Conservation (phyloP, 2,888 invertebrate species). For the Tyria jacobaeae region DNA sequence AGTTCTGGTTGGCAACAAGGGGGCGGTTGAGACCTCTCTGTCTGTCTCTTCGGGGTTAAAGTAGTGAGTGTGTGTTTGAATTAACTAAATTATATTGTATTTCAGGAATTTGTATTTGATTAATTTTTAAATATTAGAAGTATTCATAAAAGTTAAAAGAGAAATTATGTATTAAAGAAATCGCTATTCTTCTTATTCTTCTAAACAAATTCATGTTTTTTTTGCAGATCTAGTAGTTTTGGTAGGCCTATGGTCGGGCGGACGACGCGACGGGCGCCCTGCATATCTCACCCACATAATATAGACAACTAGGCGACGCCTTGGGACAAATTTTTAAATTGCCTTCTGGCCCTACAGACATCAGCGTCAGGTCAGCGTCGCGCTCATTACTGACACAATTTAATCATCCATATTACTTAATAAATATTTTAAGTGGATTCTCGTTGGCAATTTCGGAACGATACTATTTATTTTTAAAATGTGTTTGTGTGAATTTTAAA, state of each 20-base stretch:
- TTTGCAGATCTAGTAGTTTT: constrained; percentile 42
- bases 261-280: constrained; percentile 57
- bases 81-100: too few species aligned
- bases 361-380: constrained; percentile 51
- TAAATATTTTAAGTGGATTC: constrained; percentile 38
- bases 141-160: too few species aligned
- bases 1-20: too few species aligned
- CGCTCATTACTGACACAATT: constrained; percentile 50
- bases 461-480: constrained; percentile 13
- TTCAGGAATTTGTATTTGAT: too few species aligned
- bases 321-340: constrained; percentile 83
- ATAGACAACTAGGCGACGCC: constrained; percentile 75
- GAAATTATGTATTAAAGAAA: background rate
- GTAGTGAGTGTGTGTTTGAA: too few species aligned
- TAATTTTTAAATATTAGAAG: too few species aligned
- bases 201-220: constrained; percentile 25
- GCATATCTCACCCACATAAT: constrained; percentile 70
- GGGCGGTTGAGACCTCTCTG: too few species aligned
- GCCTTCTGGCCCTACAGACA: constrained; percentile 67
- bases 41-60: too few species aligned
- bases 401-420: constrained; percentile 40
- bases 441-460: constrained; percentile 24
- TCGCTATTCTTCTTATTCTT: background rate
- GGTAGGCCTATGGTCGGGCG: constrained; percentile 45
- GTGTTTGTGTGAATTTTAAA: constrained; percentile 1